Conservation (phyloP, 92 coral and sea anemone genomes). For the Umimayanthus kanabou region DNA sequence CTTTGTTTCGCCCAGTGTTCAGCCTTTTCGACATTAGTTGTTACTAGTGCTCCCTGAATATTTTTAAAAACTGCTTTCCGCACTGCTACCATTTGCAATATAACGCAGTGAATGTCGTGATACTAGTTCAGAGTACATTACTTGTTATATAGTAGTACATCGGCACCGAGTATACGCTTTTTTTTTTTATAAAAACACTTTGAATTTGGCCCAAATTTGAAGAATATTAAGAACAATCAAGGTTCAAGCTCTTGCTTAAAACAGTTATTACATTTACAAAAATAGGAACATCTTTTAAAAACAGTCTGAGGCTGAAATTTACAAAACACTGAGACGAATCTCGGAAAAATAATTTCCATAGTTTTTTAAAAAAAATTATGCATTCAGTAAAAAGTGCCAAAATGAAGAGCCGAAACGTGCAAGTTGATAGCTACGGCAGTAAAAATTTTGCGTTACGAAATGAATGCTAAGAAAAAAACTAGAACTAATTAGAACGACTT, state of each 20-base stretch:
- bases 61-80: background rate
- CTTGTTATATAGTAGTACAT: too few relatives aligned
- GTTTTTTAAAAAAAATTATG: too few relatives aligned
- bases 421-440: too few relatives aligned
- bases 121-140: background rate
- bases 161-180: too few relatives aligned
- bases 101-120: background rate
- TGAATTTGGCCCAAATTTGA: background rate
- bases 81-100: background rate
- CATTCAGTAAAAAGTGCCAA: too few relatives aligned
- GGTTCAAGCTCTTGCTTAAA: background rate
- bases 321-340: background rate
- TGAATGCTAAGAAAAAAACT: background rate
- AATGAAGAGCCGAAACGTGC: background rate
- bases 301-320: background rate
- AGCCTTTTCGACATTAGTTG: background rate
- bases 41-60: background rate
- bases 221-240: background rate
- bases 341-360: background rate
- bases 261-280: too few relatives aligned
- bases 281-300: too few relatives aligned
- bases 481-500: background rate
- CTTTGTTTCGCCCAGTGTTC: background rate
- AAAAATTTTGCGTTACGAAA: background rate
- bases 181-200: too few relatives aligned